Percentiles rank a stretch among this genome's conserved stretches.
phyloP scores from a whole-genome alignment of 2,888 invertebrate species.

The Sericinus montela region DNA sequence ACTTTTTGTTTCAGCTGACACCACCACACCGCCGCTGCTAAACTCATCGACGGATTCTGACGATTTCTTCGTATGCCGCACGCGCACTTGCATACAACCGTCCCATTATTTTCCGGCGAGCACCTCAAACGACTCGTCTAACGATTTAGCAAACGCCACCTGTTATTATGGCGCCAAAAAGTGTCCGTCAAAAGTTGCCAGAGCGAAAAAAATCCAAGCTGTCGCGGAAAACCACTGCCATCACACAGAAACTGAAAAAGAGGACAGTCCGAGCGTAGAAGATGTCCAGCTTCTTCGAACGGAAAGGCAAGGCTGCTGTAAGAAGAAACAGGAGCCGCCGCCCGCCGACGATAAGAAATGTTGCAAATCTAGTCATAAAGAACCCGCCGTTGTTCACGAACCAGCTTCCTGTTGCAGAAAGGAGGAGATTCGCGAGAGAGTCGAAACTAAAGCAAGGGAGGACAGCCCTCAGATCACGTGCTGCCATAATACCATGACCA shows the following conservation, averaged over 20 bases:
- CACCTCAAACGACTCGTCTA: constrained; percentile 35
- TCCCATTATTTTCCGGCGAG: constrained; percentile 63
- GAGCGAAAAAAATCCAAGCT: constrained; percentile 40
- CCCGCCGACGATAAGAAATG: constrained; percentile 37
- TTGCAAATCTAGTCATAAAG: constrained; percentile 34
- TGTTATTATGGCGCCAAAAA: constrained; percentile 63
- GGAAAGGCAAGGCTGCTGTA: constrained; percentile 51
- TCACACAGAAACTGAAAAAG: constrained; percentile 49
- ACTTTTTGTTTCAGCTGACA: constrained; percentile 39
- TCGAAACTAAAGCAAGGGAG: constrained; percentile 39
- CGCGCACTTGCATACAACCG: constrained; percentile 65
- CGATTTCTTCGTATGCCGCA: constrained; percentile 63
- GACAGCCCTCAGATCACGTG: constrained; percentile 62
- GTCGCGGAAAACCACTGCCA: constrained; percentile 31
- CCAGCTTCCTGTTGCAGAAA: constrained; percentile 23
- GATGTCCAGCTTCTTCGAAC: constrained; percentile 52
- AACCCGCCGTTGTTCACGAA: constrained; percentile 29
- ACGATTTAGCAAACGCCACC: constrained; percentile 36
- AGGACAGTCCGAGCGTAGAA: constrained; percentile 58
- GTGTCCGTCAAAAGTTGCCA: constrained; percentile 63
- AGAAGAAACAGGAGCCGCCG: constrained; percentile 46
- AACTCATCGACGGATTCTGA: constrained; percentile 53
- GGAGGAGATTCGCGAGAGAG: constrained; percentile 34
- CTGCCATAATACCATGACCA: constrained; percentile 45
- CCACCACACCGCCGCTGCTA: constrained; percentile 62